Evolutionary conservation across 1,140 invertebrate species (phyloP).

Genomic region (Archegozetes longisetosus): DNA sequence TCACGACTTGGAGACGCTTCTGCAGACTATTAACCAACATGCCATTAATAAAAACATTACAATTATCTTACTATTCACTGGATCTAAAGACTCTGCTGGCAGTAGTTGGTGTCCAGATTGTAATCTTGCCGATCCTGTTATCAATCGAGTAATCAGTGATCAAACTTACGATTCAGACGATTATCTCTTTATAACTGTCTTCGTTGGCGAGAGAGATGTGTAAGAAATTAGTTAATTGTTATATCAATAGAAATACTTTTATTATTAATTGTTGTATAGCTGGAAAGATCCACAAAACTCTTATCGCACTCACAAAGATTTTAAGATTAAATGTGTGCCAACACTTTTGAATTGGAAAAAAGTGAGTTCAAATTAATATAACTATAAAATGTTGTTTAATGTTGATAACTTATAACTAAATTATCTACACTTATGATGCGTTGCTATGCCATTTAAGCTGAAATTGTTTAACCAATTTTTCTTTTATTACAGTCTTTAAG

Average conservation of each 20-base stretch:
- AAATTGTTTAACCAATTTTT: too few relatives aligned
- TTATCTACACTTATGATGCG: too few relatives aligned
- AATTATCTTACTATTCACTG: slow-evolving; percentile 14
- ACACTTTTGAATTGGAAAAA: slow-evolving; percentile 8
- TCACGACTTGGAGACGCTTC: neutral
- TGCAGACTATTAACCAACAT: neutral
- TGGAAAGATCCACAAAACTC: slow-evolving; percentile 11
- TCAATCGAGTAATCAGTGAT: slow-evolving; percentile 1
- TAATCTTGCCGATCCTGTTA: slow-evolving; percentile 9
- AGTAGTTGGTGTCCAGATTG: slow-evolving; percentile 18
- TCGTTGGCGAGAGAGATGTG: slow-evolving; percentile 4
- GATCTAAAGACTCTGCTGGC: slow-evolving; percentile 6
- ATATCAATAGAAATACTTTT: neutral
- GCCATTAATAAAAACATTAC: neutral
- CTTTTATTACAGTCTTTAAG: too few relatives aligned
- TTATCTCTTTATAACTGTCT: slow-evolving; percentile 7
- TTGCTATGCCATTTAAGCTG: too few relatives aligned
- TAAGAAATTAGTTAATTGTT: neutral
- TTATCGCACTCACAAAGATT: slow-evolving; percentile 8
- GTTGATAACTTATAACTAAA: neutral
- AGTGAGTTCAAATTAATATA: neutral
- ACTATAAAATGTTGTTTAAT: neutral
- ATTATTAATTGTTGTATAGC: neutral
- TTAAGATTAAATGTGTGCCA: slow-evolving; percentile 11
- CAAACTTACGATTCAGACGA: neutral